Conservation (phyloP, 2,888 invertebrate species). For the Melangyna quadrimaculata region DNA sequence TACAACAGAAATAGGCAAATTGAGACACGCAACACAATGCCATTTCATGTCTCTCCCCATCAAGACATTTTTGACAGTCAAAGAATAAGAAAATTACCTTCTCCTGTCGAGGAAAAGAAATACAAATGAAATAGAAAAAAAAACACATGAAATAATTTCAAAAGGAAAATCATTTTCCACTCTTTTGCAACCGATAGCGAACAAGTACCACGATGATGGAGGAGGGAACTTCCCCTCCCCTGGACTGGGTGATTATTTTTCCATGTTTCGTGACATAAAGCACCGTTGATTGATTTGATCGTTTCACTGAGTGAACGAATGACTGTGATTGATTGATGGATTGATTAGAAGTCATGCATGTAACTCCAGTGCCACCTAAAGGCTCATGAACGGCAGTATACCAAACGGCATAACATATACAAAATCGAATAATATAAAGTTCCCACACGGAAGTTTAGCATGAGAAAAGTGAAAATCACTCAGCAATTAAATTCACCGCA, state of each 20-base stretch:
- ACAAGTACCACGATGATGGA: not conserved
- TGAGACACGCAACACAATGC: constrained; percentile 65
- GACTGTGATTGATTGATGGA: constrained; percentile 70
- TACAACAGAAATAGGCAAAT: constrained; percentile 30
- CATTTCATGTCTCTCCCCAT: constrained; percentile 40
- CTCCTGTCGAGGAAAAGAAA: constrained; percentile 31
- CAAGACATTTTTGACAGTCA: constrained; percentile 69
- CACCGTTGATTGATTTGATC: constrained; percentile 78
- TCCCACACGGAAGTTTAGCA: constrained; percentile 36
- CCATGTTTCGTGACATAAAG: constrained; percentile 67
- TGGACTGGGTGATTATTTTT: constrained; percentile 53
- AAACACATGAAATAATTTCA: constrained; percentile 2
- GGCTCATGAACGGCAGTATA: not conserved
- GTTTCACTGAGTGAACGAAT: constrained; percentile 76
- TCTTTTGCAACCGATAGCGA: constrained; percentile 12
- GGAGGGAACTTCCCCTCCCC: not conserved
- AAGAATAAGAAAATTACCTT: constrained; percentile 71
- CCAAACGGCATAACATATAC: not conserved
- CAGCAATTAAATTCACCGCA: constrained; percentile 46
- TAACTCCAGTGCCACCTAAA: not conserved
- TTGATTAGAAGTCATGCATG: constrained; percentile 62
- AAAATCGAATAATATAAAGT: constrained; percentile 11
- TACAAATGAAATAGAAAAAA: not conserved
- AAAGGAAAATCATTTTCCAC: constrained; percentile 23
- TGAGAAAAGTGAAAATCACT: constrained; percentile 63